Base-by-base conservation (phyloP, 2,888 invertebrate genomes). In the Nycteola revayana region DNA sequence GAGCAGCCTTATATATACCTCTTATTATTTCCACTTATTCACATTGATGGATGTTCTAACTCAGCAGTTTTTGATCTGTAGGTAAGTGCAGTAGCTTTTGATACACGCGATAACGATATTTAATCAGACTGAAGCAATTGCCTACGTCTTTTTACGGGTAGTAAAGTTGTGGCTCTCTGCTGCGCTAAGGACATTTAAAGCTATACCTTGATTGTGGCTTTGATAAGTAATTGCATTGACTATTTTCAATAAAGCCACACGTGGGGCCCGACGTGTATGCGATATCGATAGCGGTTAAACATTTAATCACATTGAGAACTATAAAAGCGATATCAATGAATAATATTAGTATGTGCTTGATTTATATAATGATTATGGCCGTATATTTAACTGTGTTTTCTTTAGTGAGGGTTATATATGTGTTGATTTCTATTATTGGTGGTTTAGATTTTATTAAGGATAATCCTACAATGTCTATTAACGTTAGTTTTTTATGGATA, bases 51-150 rank as follows among this genome's bases (percentile, higher is more conserved):
- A 86, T 84, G 82, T 71, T 75, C 75, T 76, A 79, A 72, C 76
- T 83, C 82, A 84, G 84, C 84, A 82, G 70, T 82, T 81, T 83
- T 80, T 71, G 80, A 80, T 76, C 72, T 67, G 66, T 66, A 67
- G 63, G 66, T 74, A 73, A 75, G 74, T 74, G 73, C 75, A 72
- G 82, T 78, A 79, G 82, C 75, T 60, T 58, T 46, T 60, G 70
- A 72, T 70, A 62, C 59, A 65, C 43, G 51, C 54, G 70, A 75
- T 73, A 71, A 54, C 55, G 52, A 57, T 55, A 58, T 51, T 57
- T 63, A 43, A 52, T 55, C 59, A 51, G 48, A 61, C 42, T 49
- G 49, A 48, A 55, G 45, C 53, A 58, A 61, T 60, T 62, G 61
- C 49, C 44, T 55, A 53, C 50, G 44, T 48, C 42, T 50, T 35